A percentile compares a stretch with the other conserved stretches of the same genome.
Conservation (phyloP, 2,888 invertebrate species). For the Bellardia pandia region DNA sequence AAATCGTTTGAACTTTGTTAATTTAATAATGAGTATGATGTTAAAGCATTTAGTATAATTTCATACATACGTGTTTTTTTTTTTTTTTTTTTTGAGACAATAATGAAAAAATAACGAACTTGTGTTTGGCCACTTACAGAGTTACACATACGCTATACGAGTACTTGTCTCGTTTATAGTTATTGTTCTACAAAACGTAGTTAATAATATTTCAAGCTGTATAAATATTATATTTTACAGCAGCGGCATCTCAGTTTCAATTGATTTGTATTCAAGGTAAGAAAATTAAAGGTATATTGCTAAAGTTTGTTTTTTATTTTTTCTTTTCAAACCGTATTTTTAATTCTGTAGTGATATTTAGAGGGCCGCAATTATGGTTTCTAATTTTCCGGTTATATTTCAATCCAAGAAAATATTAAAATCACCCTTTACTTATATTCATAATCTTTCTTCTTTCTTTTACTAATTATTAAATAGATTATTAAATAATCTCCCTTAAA, state of each 20-base stretch:
- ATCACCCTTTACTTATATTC: no score
- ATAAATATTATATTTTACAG: background rate
- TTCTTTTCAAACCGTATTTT: background rate
- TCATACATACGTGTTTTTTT: background rate
- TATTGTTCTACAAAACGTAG: background rate
- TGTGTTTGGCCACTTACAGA: background rate
- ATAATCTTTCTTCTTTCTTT: no score
- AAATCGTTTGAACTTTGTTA: constrained; percentile 55
- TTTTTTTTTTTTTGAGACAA: background rate
- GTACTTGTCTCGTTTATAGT: background rate
- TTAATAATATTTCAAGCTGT: background rate
- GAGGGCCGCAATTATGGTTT: no score
- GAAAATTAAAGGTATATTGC: background rate
- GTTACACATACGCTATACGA: background rate
- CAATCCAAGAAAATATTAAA: no score
- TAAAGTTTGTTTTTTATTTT: background rate
- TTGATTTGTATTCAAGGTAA: constrained; percentile 1
- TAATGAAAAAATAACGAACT: constrained; percentile 17
- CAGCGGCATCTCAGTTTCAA: background rate
- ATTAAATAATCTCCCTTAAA: no score
- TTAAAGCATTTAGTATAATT: constrained; percentile 6
- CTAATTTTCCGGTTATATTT: no score
- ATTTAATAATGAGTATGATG: constrained; percentile 38
- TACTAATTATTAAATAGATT: no score
- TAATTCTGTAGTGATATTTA: no score